Conservation (phyloP, 2,888 invertebrate species). For the Drosophila affinis region DNA sequence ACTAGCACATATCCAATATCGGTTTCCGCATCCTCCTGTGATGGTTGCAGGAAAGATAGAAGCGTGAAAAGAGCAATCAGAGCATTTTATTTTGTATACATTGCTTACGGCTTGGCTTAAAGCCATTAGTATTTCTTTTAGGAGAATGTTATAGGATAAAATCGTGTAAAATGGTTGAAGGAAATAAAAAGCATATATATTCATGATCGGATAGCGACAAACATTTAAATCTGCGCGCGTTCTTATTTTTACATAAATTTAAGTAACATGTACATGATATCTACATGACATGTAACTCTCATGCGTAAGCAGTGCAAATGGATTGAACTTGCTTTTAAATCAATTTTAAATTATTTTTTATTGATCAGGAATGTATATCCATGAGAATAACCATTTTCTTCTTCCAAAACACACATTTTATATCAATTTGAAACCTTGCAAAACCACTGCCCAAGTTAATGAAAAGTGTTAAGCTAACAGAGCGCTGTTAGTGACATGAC, state of each 20-base stretch:
- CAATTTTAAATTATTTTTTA: background rate
- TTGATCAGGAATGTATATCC: background rate
- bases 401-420: background rate
- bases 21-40: constrained; percentile 88
- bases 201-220: background rate
- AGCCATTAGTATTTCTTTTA: background rate
- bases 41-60: constrained; percentile 40
- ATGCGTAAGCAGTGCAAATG: background rate
- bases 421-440: background rate
- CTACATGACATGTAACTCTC: background rate
- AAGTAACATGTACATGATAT: background rate
- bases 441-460: constrained; percentile 41
- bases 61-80: constrained; percentile 66
- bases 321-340: background rate
- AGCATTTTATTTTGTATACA: constrained; percentile 68
- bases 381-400: background rate
- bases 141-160: constrained; percentile 1
- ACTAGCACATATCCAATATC: constrained; percentile 88
- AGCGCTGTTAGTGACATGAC: constrained; percentile 58
- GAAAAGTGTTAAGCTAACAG: constrained; percentile 45
- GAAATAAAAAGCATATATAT: background rate
- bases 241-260: background rate
- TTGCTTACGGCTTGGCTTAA: constrained; percentile 41
- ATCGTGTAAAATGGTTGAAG: constrained; percentile 7
- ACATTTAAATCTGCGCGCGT: background rate